phyloP scores from a whole-genome alignment of 2,113 vertebrate species.

The Clarias gariepinus region DNA sequence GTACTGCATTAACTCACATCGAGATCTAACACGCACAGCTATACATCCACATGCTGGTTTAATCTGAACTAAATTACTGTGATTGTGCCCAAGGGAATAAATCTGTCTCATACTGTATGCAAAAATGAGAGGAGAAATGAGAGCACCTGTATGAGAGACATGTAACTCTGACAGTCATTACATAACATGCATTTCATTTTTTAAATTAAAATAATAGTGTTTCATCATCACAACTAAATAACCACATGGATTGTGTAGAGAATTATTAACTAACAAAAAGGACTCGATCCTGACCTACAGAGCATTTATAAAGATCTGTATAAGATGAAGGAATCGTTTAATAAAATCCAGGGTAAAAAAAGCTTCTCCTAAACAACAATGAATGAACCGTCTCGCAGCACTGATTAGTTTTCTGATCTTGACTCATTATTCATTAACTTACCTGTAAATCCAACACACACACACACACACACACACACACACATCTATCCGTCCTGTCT shows the following conservation, averaged over 20 bases:
- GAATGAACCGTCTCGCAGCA: no score
- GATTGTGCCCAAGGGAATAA: neutral
- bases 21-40: neutral
- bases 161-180: neutral
- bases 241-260: neutral
- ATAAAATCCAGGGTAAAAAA: no score
- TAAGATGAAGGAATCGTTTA: neutral
- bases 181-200: neutral
- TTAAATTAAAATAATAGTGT: neutral
- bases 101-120: neutral
- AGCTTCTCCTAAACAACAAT: no score
- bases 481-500: neutral
- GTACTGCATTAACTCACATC: no score
- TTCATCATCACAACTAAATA: neutral
- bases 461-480: neutral
- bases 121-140: no score
- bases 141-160: neutral
- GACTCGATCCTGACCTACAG: neutral
- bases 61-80: neutral
- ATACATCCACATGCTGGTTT: neutral
- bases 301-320: neutral
- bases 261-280: neutral
- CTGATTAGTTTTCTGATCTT: neutral
- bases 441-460: neutral
- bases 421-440: neutral